These are phyloP conservation scores for Hoplodrina blanda DNA, from an alignment of 2,888 invertebrate genomes.

Conservation along the genomic window DNA sequence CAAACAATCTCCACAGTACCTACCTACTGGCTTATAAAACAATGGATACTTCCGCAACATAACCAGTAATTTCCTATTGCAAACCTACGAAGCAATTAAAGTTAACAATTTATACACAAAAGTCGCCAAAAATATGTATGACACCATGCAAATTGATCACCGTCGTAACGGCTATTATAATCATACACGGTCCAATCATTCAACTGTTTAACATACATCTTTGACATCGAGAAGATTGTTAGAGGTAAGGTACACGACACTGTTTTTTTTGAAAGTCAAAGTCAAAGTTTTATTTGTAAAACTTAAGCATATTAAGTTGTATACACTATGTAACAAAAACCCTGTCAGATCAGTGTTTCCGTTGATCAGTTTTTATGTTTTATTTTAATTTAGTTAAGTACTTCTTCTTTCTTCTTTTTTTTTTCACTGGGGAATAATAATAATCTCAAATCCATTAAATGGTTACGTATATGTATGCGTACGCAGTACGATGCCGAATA, in stretches of 20 bases:
- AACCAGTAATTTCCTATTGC: slow-evolving; percentile 6
- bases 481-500: no score
- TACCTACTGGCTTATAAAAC: background rate
- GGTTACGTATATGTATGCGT: no score
- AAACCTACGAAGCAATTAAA: slow-evolving; percentile 35
- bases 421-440: no score
- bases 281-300: background rate
- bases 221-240: slow-evolving; percentile 26
- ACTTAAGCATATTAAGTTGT: no score
- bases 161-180: slow-evolving; percentile 44
- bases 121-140: slow-evolving; percentile 48
- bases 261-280: background rate
- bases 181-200: slow-evolving; percentile 43
- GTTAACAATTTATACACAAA: slow-evolving; percentile 8
- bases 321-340: no score
- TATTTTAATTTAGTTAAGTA: no score
- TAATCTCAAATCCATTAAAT: no score
- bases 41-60: slow-evolving; percentile 25
- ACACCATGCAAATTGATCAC: slow-evolving; percentile 39
- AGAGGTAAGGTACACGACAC: slow-evolving; percentile 9
- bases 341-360: no score
- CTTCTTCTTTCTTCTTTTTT: no score
- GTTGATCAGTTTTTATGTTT: no score
- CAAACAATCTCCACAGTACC: background rate
- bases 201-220: slow-evolving; percentile 20